phyloP scores from a whole-genome alignment of 2,113 vertebrate species.

The Polypterus bichir region DNA sequence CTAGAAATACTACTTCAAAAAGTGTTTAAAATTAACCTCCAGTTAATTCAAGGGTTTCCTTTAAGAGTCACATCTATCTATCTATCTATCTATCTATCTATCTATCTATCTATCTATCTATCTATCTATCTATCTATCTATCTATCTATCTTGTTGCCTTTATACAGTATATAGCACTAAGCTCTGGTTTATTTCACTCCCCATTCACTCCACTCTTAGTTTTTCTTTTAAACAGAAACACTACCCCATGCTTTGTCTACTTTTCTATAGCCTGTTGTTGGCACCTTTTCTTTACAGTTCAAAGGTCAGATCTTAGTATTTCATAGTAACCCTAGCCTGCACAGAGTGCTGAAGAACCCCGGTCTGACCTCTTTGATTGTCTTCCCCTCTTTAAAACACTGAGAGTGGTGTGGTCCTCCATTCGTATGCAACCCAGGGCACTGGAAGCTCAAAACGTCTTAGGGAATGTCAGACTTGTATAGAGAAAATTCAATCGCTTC shows the following conservation, averaged over 20 bases:
- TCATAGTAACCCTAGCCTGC: slow-evolving; percentile 30
- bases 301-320: slow-evolving; percentile 41
- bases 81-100: not conserved
- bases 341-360: slow-evolving; percentile 36
- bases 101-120: not conserved
- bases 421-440: slow-evolving; percentile 32
- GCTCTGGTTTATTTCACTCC: no score
- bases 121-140: slow-evolving; percentile 6
- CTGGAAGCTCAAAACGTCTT: slow-evolving; percentile 24
- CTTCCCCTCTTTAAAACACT: slow-evolving; percentile 35
- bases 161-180: no score
- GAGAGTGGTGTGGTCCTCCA: slow-evolving; percentile 35
- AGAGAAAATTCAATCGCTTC: slow-evolving; percentile 32
- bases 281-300: slow-evolving; percentile 29
- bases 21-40: no score
- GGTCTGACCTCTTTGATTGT: slow-evolving; percentile 35
- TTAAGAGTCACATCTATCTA: no score
- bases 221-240: not conserved
- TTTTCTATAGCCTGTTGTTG: slow-evolving; percentile 28
- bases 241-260: not conserved
- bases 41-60: no score
- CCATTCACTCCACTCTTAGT: no score
- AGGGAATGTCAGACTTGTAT: slow-evolving; percentile 31
- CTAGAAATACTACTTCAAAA: no score
- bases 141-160: not conserved